Percentiles rank a stretch among this genome's conserved stretches.
phyloP scores from a whole-genome alignment of 2,113 vertebrate genomes.

The Chitala chitala region DNA sequence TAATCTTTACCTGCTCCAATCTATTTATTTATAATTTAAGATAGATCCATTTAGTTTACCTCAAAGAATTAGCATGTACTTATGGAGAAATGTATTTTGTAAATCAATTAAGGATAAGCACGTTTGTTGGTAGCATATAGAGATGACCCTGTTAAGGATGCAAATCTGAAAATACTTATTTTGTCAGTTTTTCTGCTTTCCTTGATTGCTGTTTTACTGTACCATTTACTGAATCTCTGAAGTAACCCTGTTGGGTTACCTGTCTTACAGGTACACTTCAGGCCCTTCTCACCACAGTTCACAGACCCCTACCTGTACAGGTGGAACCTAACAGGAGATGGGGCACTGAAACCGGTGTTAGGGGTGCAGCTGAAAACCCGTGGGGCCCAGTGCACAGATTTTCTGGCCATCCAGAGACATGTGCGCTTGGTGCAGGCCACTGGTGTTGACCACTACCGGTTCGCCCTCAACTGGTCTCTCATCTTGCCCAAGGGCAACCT shows the following conservation, averaged over 20 bases:
- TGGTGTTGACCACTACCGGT: slow-evolving; percentile 80
- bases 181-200: too few relatives aligned
- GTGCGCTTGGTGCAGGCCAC: slow-evolving; percentile 69
- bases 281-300: slow-evolving; percentile 85
- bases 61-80: too few relatives aligned
- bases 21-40: too few relatives aligned
- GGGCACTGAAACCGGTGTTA: slow-evolving; percentile 64
- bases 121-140: too few relatives aligned
- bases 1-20: too few relatives aligned
- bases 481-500: slow-evolving; percentile 76
- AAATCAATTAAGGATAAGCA: too few relatives aligned
- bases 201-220: too few relatives aligned
- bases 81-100: too few relatives aligned
- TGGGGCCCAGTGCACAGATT: slow-evolving; percentile 81
- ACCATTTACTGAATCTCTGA: not conserved
- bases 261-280: slow-evolving; percentile 68
- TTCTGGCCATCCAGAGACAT: slow-evolving; percentile 74
- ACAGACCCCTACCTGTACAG: slow-evolving; percentile 78
- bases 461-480: slow-evolving; percentile 87
- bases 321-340: slow-evolving; percentile 85
- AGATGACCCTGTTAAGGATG: not conserved
- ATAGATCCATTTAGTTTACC: too few relatives aligned
- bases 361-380: slow-evolving; percentile 74
- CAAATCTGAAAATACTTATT: not conserved
- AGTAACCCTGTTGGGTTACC: not conserved